Conservation (phyloP, 2,797 vertebrate genomes). For the Notoglanidium macrostoma region DNA sequence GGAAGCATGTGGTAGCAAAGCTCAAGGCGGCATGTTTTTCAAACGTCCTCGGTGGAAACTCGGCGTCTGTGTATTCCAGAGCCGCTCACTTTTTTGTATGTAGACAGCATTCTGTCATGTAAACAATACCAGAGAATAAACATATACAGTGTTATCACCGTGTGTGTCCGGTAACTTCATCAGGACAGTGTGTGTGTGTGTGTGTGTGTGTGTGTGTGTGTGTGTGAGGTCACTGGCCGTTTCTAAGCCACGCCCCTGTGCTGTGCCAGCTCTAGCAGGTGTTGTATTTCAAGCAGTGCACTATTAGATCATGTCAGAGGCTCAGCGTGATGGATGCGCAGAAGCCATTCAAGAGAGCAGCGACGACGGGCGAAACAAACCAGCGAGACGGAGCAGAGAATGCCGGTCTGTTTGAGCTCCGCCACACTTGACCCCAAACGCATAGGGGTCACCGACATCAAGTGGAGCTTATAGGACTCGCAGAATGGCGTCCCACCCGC, state of each 20-base stretch:
- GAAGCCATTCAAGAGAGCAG: constrained; percentile 50
- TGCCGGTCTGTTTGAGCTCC: constrained; percentile 47
- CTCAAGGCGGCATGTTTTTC: background rate
- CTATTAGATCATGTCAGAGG: constrained; percentile 53
- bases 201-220: no score
- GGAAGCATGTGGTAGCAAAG: constrained; percentile 12
- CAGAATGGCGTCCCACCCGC: background rate
- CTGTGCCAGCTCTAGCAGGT: constrained; percentile 46
- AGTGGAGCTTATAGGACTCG: constrained; percentile 42
- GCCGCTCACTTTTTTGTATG: background rate
- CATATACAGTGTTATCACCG: background rate
- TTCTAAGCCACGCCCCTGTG: constrained; percentile 5
- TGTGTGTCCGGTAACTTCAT: background rate
- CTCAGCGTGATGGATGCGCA: constrained; percentile 50
- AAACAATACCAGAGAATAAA: background rate
- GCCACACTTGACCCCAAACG: constrained; percentile 49
- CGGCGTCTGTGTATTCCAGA: background rate
- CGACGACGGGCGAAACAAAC: constrained; percentile 28
- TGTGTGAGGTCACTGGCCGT: background rate
- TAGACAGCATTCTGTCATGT: background rate
- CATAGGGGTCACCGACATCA: constrained; percentile 42
- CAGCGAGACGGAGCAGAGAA: constrained; percentile 42
- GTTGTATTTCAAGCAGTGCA: constrained; percentile 54
- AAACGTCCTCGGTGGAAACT: background rate
- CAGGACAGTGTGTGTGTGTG: no score